Percentiles rank a stretch among this genome's conserved stretches.
Evolutionary conservation across 92 coral and sea anemone species (phyloP).

Genomic region (Micromussa lordhowensis): DNA sequence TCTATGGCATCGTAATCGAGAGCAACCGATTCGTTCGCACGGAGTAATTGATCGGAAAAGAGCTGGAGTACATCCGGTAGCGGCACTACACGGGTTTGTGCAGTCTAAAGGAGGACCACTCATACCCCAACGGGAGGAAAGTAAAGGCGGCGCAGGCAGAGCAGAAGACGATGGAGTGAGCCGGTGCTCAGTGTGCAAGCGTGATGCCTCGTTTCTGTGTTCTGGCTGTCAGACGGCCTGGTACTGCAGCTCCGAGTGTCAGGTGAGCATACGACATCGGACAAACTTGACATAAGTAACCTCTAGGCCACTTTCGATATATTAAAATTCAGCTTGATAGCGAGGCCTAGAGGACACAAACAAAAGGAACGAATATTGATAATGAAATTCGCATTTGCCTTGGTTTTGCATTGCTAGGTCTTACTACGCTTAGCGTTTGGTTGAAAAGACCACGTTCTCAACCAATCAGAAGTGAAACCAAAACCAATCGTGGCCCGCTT

Average conservation of each 20-base stretch:
- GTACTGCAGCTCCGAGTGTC: constrained; percentile 99
- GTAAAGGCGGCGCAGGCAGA: constrained; percentile 56
- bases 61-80: constrained; percentile 43
- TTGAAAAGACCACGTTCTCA: too few species aligned
- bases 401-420: too few species aligned
- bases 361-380: too few species aligned
- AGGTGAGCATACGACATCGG: constrained; percentile 64
- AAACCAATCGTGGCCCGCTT: too few species aligned
- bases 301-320: too few species aligned
- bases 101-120: constrained; percentile 76
- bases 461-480: too few species aligned
- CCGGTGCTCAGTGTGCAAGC: constrained; percentile 86
- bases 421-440: too few species aligned
- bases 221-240: constrained; percentile 99
- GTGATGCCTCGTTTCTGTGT: constrained; percentile 98
- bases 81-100: constrained; percentile 57
- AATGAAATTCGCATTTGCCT: too few species aligned
- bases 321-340: too few species aligned
- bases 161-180: constrained; percentile 76
- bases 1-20: constrained; percentile 86
- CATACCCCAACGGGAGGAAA: constrained; percentile 64
- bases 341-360: too few species aligned
- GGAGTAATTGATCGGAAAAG: constrained; percentile 76
- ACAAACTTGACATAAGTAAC: background rate
- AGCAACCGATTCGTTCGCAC: constrained; percentile 67